These are phyloP conservation scores for Calliphora vomitoria DNA, from an alignment of 2,888 invertebrate species.

Conservation along the genomic window DNA sequence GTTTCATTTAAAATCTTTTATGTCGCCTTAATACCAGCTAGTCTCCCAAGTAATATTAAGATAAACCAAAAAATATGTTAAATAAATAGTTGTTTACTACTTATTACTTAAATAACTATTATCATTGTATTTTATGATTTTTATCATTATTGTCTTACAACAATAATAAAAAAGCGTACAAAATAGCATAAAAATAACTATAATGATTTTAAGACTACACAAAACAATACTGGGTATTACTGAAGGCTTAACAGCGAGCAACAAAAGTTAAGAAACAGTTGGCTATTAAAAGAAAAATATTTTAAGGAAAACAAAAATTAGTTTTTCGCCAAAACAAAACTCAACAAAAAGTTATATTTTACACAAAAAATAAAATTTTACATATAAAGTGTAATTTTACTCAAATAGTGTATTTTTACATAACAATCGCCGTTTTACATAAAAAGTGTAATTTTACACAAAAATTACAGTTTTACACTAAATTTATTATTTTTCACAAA, in stretches of 20 bases:
- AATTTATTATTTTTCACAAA: too few relatives aligned
- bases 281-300: not conserved
- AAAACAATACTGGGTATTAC: conserved; percentile 16
- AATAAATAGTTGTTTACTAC: conserved; percentile 38
- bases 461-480: too few relatives aligned
- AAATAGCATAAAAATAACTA: conserved; percentile 49
- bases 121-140: conserved; percentile 59
- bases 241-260: conserved; percentile 10
- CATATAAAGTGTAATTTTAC: too few relatives aligned
- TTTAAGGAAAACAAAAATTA: not conserved
- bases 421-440: too few relatives aligned
- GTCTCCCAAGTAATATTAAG: not conserved
- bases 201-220: conserved; percentile 50
- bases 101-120: conserved; percentile 50
- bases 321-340: not conserved
- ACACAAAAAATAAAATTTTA: too few relatives aligned
- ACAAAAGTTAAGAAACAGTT: not conserved
- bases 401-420: too few relatives aligned
- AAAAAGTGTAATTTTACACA: too few relatives aligned
- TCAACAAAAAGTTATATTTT: too few relatives aligned
- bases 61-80: conserved; percentile 41
- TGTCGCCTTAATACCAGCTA: too few relatives aligned
- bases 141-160: conserved; percentile 41
- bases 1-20: too few relatives aligned
- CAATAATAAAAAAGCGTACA: conserved; percentile 38